Conservation (phyloP, 2,797 vertebrate genomes). For the Onychomys torridus region DNA sequence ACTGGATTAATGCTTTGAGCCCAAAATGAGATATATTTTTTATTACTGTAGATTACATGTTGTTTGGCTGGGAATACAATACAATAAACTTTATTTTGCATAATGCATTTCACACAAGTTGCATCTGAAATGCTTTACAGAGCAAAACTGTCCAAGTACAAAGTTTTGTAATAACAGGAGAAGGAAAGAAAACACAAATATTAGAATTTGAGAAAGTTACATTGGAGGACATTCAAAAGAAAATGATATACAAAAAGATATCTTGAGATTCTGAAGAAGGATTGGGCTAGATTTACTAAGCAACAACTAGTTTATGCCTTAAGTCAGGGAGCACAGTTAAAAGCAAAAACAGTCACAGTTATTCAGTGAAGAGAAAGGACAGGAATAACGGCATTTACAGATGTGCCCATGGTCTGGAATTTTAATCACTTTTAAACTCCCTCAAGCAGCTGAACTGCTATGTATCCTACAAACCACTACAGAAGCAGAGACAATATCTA, state of each 20-base stretch:
- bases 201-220: slow-evolving; percentile 85
- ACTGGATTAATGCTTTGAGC: slow-evolving; percentile 86
- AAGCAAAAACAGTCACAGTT: slow-evolving; percentile 78
- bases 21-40: slow-evolving; percentile 86
- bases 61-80: slow-evolving; percentile 87
- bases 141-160: slow-evolving; percentile 85
- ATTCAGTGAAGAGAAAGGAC: slow-evolving; percentile 71
- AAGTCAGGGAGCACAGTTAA: slow-evolving; percentile 74
- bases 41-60: slow-evolving; percentile 86
- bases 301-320: slow-evolving; percentile 67
- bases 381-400: slow-evolving; percentile 69
- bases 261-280: slow-evolving; percentile 75
- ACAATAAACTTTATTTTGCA: slow-evolving; percentile 87
- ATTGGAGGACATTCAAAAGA: slow-evolving; percentile 85
- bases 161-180: slow-evolving; percentile 85
- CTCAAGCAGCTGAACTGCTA: slow-evolving; percentile 66
- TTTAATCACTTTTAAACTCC: slow-evolving; percentile 67
- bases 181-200: slow-evolving; percentile 85
- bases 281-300: slow-evolving; percentile 74
- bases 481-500: slow-evolving; percentile 56
- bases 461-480: slow-evolving; percentile 68
- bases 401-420: slow-evolving; percentile 50
- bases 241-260: slow-evolving; percentile 81
- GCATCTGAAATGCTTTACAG: slow-evolving; percentile 86
- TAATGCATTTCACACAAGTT: slow-evolving; percentile 85